Evolutionary conservation across 2,113 vertebrate species (phyloP).

Genomic region (Castor canadensis): DNA sequence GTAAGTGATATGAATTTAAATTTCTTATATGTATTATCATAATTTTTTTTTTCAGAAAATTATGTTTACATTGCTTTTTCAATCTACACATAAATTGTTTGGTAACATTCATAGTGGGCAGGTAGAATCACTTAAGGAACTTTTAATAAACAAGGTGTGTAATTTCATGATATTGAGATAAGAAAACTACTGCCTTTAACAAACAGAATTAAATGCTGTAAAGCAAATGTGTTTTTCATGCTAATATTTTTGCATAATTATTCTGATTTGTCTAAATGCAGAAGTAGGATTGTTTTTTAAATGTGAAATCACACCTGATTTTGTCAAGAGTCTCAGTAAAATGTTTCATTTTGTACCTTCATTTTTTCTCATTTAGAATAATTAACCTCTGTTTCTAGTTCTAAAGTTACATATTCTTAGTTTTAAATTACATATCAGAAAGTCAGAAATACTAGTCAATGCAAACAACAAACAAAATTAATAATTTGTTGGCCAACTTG

Average conservation of each 20-base stretch:
- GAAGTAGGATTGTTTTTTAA: neutral
- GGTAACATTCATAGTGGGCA: neutral
- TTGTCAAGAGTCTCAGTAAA: neutral
- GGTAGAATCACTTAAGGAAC: neutral
- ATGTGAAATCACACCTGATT: neutral
- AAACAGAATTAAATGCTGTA: neutral
- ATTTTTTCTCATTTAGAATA: neutral
- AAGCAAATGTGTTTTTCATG: neutral
- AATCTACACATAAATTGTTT: neutral
- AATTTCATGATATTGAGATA: neutral
- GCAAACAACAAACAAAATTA: neutral
- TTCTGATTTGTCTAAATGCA: neutral
- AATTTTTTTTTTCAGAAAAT: neutral
- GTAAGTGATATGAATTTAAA: neutral
- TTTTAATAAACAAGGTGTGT: neutral
- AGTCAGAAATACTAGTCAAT: neutral
- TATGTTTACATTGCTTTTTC: neutral
- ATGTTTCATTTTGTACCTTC: neutral
- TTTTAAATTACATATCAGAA: constrained; percentile 41
- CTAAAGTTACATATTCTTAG: neutral
- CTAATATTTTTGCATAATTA: neutral
- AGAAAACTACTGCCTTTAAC: neutral
- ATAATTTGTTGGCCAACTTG: neutral
- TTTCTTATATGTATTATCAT: neutral
- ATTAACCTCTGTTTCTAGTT: neutral